A percentile compares a stretch with the other conserved stretches of the same genome.
These are phyloP conservation scores for Stigmatopora nigra DNA, from an alignment of 2,113 vertebrate species.

Conservation along the genomic window DNA sequence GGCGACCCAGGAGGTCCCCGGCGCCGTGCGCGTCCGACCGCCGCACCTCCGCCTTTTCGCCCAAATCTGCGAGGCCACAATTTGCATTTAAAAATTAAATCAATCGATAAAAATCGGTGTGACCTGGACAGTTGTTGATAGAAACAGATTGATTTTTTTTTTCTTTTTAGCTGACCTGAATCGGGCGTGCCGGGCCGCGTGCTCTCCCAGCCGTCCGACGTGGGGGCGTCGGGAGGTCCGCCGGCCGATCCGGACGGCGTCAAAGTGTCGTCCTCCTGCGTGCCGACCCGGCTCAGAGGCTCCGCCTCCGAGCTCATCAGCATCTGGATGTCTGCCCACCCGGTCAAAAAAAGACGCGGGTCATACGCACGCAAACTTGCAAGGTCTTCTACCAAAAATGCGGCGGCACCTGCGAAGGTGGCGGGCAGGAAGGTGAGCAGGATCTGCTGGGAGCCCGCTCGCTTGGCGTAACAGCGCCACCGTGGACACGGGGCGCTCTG, in stretches of 20 bases:
- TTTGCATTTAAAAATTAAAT: too few species aligned
- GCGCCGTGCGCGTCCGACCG: constrained; percentile 70
- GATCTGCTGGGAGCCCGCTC: constrained; percentile 81
- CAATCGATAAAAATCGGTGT: too few species aligned
- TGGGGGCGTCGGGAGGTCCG: constrained; percentile 3
- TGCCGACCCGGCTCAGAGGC: constrained; percentile 58
- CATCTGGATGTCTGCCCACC: constrained; percentile 76
- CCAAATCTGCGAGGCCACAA: constrained; percentile 41
- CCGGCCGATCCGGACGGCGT: background rate
- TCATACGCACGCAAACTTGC: too few species aligned
- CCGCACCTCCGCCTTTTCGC: constrained; percentile 66
- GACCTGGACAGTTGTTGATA: too few species aligned
- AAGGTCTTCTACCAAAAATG: background rate
- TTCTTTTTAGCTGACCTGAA: constrained; percentile 37
- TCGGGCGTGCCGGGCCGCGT: constrained; percentile 9
- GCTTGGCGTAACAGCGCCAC: constrained; percentile 90
- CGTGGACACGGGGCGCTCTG: constrained; percentile 62
- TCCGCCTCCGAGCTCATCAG: constrained; percentile 71
- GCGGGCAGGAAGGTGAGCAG: constrained; percentile 90
- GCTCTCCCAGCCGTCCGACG: constrained; percentile 32
- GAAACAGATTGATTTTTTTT: too few species aligned
- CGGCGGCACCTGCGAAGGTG: constrained; percentile 75
- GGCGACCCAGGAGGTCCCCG: constrained; percentile 69
- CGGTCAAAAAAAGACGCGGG: background rate
- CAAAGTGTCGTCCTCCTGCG: constrained; percentile 54